Base-by-base conservation (phyloP, 1,140 invertebrate species). In the Lasioglossum baleicum region DNA sequence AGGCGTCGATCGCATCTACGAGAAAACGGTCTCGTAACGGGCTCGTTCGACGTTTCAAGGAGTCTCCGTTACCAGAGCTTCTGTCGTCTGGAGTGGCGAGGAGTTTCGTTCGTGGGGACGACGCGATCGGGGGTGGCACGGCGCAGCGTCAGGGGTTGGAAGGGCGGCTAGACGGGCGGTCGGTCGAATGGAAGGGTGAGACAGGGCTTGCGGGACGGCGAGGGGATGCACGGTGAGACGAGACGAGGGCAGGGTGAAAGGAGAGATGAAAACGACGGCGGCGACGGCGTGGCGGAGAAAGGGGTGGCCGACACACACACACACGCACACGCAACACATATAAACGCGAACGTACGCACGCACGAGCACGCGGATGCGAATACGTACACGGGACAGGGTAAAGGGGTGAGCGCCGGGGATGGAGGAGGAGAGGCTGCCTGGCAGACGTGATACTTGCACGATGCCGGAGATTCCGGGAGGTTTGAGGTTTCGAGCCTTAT, bases 261-360 rank as follows among this genome's bases (percentile, higher is more conserved):
- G 76, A 87, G 85, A 82, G 86, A 83, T 83, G 86, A 87, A 84
- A 87, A 85, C 79, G 84, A 82, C 86, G 83, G 75, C 74, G 76
- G 72, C 72, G 78, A 68, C 64, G 80, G 42, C 69, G 75, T 73
- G 81, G 60, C 58, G 83, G 61, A 66, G 76, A 71, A 73, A 79
- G 76, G 70, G 70, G 69, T 65, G 70, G 70, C 61, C 61, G 76
- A 58, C 76, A 58, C 56, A 63, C 67, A 60, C 67, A 67, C 58
- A 48, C 63, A 35, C 7, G 10, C 35, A 10, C 15, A 20, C 22
- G 0, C 13, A 35, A 35, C 5, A 35, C 2, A 5, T 35, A 35
- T 35, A 35, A 35, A 35, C 35, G 35, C 35, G 35, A 35, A 35
- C 35, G 35, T 35, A 35, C 35, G 35, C 35, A 13, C 10, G 44